Base-by-base conservation (phyloP, 2,113 vertebrate species). In the Vulpes lagopus region DNA sequence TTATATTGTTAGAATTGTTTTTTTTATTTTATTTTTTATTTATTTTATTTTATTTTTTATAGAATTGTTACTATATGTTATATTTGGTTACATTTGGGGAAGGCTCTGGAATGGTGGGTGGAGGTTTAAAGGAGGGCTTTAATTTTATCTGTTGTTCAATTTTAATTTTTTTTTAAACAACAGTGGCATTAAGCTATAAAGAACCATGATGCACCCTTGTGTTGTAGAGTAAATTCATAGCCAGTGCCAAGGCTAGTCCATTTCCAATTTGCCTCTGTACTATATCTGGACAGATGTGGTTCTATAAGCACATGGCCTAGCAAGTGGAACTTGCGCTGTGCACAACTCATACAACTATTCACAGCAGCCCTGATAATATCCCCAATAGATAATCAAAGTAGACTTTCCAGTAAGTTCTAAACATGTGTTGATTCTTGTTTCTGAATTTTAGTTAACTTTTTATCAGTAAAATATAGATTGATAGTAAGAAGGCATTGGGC, bases 231-330 rank as follows among this genome's bases (percentile, higher is more conserved):
- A 94, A 91, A 64, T 84, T 89, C 69, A 32, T 19, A 86, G 14
- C 38, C 30, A 67, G 64, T 32, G 14, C 64, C 51, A 53, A 19
- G 30, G 25, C 11, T 69, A 32, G 69, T 57, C 25, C 49, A 10
- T 85, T 95, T 95, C 62, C 73, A 80, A 80, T n/a, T 60, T 89
- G 89, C 51, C 32, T 78, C 25, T 60, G 53, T 67, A 87, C 20
- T 20, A 59, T 0, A 0, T 83, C 69, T 79, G 67, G 76, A 15
- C n/a, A 94, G 69, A 88, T 25, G 32, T 35, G 15, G 35, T 53
- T 49, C 57, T 64, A 80, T 5, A 74, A 91, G 38, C 57, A 55
- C 19, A n/a, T 0, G 0, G n/a, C 49, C 59, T 73, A 19, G 32
- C 64, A 76, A 35, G n/a, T 49, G n/a, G 49, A 53, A 73, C 38